These are phyloP conservation scores for Dicerorhinus sumatrensis DNA, from an alignment of 2,113 vertebrate species.

Conservation along the genomic window DNA sequence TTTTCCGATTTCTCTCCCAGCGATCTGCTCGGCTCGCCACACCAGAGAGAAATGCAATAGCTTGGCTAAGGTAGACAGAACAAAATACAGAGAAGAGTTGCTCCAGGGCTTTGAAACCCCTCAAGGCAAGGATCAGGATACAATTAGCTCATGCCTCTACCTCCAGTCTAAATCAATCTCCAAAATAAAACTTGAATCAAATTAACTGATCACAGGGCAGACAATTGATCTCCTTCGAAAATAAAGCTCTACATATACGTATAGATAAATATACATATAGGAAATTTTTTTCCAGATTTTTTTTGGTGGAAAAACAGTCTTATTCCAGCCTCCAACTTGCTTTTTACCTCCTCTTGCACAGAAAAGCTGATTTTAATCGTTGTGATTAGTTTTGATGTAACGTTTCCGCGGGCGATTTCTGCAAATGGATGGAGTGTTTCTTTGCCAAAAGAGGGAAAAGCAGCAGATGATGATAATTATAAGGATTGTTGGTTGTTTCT, in stretches of 20 bases:
- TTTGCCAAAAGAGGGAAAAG: slow-evolving; percentile 97
- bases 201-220: slow-evolving; percentile 92
- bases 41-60: slow-evolving; percentile 99
- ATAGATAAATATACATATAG: slow-evolving; percentile 79
- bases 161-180: slow-evolving; percentile 97
- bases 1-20: slow-evolving; percentile 91
- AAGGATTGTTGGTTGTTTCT: slow-evolving; percentile 96
- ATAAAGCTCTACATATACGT: slow-evolving; percentile 83
- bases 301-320: slow-evolving; percentile 88
- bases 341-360: slow-evolving; percentile 95
- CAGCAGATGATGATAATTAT: slow-evolving; percentile 99
- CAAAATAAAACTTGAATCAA: slow-evolving; percentile 95
- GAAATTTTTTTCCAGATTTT: slow-evolving; percentile 82
- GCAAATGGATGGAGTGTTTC: slow-evolving; percentile 99
- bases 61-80: slow-evolving; percentile 99
- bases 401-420: slow-evolving; percentile 97
- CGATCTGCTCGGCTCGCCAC: slow-evolving; percentile 96
- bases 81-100: slow-evolving; percentile 99
- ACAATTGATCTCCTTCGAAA: slow-evolving; percentile 90
- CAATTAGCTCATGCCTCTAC: slow-evolving; percentile 99
- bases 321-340: slow-evolving; percentile 95
- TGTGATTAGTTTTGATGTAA: slow-evolving; percentile 99
- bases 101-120: slow-evolving; percentile 99
- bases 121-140: slow-evolving; percentile 99
- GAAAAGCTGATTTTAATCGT: slow-evolving; percentile 99